phyloP scores from a whole-genome alignment of 2,113 vertebrate genomes.

The Taxidea taxus region DNA sequence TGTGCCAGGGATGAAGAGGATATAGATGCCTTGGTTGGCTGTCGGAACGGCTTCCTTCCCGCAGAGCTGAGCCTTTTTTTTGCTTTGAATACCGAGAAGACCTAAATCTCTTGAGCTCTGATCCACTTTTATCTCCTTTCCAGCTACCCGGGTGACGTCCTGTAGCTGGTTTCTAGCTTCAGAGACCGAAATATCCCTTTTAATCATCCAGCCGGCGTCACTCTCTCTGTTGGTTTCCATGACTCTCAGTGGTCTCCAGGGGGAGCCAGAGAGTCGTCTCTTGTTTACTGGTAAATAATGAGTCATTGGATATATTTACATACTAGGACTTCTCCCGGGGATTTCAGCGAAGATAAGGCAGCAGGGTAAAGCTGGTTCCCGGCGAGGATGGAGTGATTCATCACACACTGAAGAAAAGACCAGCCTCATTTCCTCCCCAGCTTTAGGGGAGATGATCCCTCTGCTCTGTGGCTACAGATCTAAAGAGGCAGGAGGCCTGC shows the following conservation, averaged over 20 bases:
- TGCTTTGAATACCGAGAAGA: background rate
- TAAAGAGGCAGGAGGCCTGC: background rate
- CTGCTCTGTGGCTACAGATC: background rate
- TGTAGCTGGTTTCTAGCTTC: background rate
- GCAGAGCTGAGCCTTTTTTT: background rate
- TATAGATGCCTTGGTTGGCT: background rate
- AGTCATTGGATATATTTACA: slow-evolving; percentile 32
- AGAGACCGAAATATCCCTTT: slow-evolving; percentile 19
- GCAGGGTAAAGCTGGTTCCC: slow-evolving; percentile 28
- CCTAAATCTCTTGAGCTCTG: slow-evolving; percentile 10
- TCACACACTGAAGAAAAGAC: background rate
- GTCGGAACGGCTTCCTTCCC: background rate
- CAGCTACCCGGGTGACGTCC: background rate
- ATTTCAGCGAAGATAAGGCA: slow-evolving; percentile 32
- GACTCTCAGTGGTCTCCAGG: background rate
- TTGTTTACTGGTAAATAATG: slow-evolving; percentile 24
- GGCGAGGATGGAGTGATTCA: slow-evolving; percentile 32
- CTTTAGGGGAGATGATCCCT: background rate
- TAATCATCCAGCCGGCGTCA: background rate
- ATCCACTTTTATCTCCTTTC: background rate
- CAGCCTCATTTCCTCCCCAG: slow-evolving; percentile 46
- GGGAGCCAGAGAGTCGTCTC: background rate
- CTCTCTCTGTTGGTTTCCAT: background rate
- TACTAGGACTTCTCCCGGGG: background rate
- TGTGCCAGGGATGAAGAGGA: background rate